A percentile compares a stretch with the other conserved stretches of the same genome.
These are phyloP conservation scores for Syrrhaptes paradoxus DNA, from an alignment of 2,113 vertebrate species.

Conservation along the genomic window DNA sequence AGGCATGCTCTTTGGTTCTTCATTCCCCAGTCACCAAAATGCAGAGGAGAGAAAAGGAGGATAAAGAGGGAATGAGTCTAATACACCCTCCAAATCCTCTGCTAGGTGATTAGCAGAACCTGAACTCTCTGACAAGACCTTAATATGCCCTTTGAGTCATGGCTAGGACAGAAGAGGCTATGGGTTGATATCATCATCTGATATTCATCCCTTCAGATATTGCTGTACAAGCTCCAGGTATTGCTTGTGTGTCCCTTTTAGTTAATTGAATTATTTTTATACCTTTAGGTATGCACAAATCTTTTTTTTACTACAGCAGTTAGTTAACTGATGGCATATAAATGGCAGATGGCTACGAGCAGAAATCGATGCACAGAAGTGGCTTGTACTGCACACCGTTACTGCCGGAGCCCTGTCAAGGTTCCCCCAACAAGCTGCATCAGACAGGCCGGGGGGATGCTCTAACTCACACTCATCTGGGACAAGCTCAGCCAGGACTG, in stretches of 20 bases:
- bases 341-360: background rate
- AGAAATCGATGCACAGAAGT: background rate
- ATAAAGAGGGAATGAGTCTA: background rate
- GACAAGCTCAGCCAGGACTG: background rate
- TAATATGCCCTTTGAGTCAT: background rate
- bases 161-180: background rate
- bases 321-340: background rate
- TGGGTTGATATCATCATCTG: background rate
- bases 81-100: background rate
- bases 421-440: background rate
- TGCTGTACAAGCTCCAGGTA: background rate
- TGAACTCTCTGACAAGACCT: background rate
- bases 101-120: background rate
- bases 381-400: background rate
- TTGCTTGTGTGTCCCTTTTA: background rate
- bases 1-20: background rate
- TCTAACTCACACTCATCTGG: background rate
- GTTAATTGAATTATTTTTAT: background rate
- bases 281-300: background rate
- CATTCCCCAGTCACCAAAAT: background rate
- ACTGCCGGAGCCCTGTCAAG: background rate
- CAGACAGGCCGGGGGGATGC: background rate
- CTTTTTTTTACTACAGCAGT: background rate
- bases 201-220: background rate
- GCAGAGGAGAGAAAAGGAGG: background rate